These are phyloP conservation scores for Osmoderma eremita DNA, from an alignment of 2,888 invertebrate genomes.

Conservation along the genomic window DNA sequence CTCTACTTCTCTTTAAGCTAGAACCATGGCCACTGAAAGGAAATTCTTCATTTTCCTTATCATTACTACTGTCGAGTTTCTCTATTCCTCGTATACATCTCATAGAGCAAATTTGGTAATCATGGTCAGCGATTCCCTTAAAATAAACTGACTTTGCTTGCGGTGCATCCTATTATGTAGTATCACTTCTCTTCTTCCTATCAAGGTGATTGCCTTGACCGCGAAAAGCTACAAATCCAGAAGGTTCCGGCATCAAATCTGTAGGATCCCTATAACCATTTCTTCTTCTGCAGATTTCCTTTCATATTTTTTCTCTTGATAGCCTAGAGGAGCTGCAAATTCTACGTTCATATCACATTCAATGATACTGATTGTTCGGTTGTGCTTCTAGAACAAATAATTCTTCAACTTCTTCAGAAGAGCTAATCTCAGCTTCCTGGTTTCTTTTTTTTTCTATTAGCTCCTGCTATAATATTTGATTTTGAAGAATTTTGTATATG, in stretches of 20 bases:
- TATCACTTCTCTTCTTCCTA: constrained; percentile 80
- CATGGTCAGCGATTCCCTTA: constrained; percentile 94
- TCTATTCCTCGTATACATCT: constrained; percentile 78
- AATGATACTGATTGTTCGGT: no score
- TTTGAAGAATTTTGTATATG: no score
- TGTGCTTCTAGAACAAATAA: no score
- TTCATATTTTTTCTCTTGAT: no score
- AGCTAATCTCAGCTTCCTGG: no score
- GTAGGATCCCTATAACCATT: no score
- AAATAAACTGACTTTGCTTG: constrained; percentile 68
- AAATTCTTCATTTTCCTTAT: constrained; percentile 68
- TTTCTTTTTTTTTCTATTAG: no score
- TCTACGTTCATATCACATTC: no score
- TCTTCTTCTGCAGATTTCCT: no score
- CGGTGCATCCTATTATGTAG: constrained; percentile 54
- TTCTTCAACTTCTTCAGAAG: no score
- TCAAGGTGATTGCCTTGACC: constrained; percentile 86
- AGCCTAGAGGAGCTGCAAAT: no score
- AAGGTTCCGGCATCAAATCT: constrained; percentile 75
- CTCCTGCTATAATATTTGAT: no score
- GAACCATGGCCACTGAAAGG: constrained; percentile 86
- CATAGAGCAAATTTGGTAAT: constrained; percentile 84
- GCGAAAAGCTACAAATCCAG: constrained; percentile 78
- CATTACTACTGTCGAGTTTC: constrained; percentile 59
- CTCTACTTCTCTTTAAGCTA: constrained; percentile 64